Evolutionary conservation across 2,888 invertebrate species (phyloP).

Genomic region (Tetheella fluctuosa): DNA sequence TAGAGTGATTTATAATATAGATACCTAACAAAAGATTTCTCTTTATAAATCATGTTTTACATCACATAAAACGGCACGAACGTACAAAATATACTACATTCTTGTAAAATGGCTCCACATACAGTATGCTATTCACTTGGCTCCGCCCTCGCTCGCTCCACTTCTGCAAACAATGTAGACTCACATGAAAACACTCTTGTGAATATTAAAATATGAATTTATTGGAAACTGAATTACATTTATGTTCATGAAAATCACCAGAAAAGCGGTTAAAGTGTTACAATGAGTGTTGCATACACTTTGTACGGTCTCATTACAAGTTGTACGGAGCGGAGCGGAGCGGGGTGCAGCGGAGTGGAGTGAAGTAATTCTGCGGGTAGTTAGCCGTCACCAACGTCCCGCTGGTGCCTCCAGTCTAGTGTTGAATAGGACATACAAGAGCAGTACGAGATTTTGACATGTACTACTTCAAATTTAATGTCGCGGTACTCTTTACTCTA

Average conservation of each 20-base stretch:
- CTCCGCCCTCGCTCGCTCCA: background rate
- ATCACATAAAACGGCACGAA: background rate
- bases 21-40: too few relatives aligned
- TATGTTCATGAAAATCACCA: background rate
- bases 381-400: background rate
- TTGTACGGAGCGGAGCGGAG: too few relatives aligned
- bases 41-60: too few relatives aligned
- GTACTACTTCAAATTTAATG: too few relatives aligned
- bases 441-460: too few relatives aligned
- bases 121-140: background rate
- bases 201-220: conserved; percentile 1
- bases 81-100: background rate
- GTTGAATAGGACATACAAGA: too few relatives aligned
- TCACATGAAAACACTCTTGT: background rate
- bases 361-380: background rate
- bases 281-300: too few relatives aligned
- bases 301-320: background rate
- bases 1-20: too few relatives aligned
- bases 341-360: too few relatives aligned
- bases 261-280: background rate
- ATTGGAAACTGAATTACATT: background rate
- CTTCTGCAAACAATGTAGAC: conserved; percentile 1
- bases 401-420: background rate
- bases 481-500: too few relatives aligned
- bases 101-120: background rate